These are phyloP conservation scores for Perdita meconis DNA, from an alignment of 2,888 invertebrate genomes.

Conservation along the genomic window DNA sequence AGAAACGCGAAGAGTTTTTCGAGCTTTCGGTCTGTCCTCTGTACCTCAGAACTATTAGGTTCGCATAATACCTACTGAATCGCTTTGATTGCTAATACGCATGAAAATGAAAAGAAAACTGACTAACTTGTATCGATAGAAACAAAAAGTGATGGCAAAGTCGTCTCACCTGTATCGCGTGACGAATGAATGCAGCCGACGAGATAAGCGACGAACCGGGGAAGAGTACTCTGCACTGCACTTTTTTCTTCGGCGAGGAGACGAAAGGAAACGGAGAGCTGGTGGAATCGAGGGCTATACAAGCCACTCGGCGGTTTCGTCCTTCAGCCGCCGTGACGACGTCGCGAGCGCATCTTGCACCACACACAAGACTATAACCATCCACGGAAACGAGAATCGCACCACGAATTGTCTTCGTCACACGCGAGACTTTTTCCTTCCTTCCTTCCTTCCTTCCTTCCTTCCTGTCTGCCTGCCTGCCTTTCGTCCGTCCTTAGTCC, in stretches of 20 bases:
- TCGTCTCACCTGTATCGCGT: conserved; percentile 46
- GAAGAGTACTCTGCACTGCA: conserved; percentile 39
- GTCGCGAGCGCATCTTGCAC: conserved; percentile 60
- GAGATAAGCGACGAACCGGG: conserved; percentile 56
- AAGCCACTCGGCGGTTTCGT: conserved; percentile 48
- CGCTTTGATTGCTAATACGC: too few species aligned
- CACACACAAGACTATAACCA: conserved; percentile 39
- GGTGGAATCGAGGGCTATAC: conserved; percentile 49
- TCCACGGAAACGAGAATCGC: conserved; percentile 25
- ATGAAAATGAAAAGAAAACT: background rate
- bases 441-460: conserved; percentile 11
- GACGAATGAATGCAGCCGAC: conserved; percentile 54
- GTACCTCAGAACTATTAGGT: too few species aligned
- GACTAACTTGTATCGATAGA: background rate
- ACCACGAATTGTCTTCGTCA: conserved; percentile 38
- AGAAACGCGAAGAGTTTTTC: too few species aligned
- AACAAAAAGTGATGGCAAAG: background rate
- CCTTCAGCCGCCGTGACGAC: conserved; percentile 53
- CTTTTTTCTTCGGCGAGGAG: conserved; percentile 23
- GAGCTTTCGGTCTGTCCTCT: too few species aligned
- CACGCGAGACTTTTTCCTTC: conserved; percentile 1
- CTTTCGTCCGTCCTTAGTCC: conserved; percentile 8
- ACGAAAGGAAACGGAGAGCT: conserved; percentile 19
- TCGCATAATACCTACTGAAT: too few species aligned
- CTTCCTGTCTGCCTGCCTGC: too few species aligned